These are phyloP conservation scores for Pseudorhiza aurosa DNA, from an alignment of 30 jellyfish, hydroid and myxozoan species.

Conservation along the genomic window DNA sequence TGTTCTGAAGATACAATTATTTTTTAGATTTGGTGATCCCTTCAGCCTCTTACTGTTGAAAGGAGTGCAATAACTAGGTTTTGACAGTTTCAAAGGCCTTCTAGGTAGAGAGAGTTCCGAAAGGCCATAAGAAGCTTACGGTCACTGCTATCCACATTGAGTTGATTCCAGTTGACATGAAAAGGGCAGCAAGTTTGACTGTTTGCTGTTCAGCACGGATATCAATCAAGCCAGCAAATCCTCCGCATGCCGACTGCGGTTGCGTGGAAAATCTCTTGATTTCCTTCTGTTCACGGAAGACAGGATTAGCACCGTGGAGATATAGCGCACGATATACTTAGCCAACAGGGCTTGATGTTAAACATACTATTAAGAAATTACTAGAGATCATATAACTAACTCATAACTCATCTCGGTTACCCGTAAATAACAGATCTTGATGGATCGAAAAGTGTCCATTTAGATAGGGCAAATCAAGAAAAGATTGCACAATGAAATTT, in stretches of 20 bases:
- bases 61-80: slow-evolving; percentile 1
- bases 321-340: neutral
- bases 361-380: too few species aligned
- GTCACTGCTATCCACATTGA: neutral
- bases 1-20: neutral
- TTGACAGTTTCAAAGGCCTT: slow-evolving; percentile 12
- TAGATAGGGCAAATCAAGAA: too few species aligned
- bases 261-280: neutral
- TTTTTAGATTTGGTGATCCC: slow-evolving; percentile 5
- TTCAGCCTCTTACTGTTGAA: slow-evolving; percentile 3
- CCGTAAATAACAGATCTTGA: too few species aligned
- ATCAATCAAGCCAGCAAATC: neutral
- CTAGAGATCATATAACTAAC: too few species aligned
- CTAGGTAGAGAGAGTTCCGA: slow-evolving; percentile 9
- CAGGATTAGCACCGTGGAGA: slow-evolving; percentile 1
- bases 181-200: slow-evolving; percentile 4
- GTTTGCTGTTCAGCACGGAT: slow-evolving; percentile 14
- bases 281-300: slow-evolving; percentile 40
- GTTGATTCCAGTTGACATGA: slow-evolving; percentile 21
- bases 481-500: too few species aligned
- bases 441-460: too few species aligned
- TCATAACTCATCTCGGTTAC: too few species aligned
- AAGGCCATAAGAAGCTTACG: slow-evolving; percentile 42
- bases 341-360: too few species aligned
- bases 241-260: slow-evolving; percentile 30